phyloP scores from a whole-genome alignment of 2,888 invertebrate genomes.

The Limnephilus marmoratus region DNA sequence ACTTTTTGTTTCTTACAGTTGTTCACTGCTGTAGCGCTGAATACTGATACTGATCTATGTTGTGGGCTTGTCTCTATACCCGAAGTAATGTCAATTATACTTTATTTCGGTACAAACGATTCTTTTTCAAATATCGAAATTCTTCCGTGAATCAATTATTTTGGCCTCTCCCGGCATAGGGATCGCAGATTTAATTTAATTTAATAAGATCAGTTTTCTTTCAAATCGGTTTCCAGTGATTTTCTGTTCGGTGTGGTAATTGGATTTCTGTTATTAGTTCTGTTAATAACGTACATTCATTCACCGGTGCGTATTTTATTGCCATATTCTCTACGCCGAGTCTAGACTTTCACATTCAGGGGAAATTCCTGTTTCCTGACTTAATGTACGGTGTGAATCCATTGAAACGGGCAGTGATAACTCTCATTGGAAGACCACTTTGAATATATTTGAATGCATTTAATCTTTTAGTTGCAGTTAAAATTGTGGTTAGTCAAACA shows the following conservation, averaged over 20 bases:
- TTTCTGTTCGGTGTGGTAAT: not conserved
- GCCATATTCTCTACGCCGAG: not conserved
- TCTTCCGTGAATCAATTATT: too few species aligned
- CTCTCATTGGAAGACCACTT: not conserved
- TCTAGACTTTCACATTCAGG: not conserved
- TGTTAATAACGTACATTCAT: not conserved
- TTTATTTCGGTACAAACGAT: too few species aligned
- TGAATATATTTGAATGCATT: not conserved
- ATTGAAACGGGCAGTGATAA: not conserved
- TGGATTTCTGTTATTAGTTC: not conserved
- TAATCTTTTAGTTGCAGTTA: not conserved
- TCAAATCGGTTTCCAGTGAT: too few species aligned
- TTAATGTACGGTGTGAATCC: not conserved
- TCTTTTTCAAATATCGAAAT: too few species aligned
- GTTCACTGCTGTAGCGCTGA: too few species aligned
- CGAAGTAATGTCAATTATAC: too few species aligned
- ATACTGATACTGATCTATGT: too few species aligned
- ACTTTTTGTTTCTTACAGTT: not conserved
- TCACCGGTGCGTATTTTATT: not conserved
- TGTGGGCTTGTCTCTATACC: too few species aligned
- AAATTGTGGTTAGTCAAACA: not conserved
- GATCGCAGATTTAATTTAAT: too few species aligned
- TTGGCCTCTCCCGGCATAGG: too few species aligned
- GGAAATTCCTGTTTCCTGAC: not conserved
- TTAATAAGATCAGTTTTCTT: too few species aligned